A percentile compares a stretch with the other conserved stretches of the same genome.
Evolutionary conservation across 2,797 vertebrate genomes (phyloP).

Genomic region (Myoxocephalus aenaeus): DNA sequence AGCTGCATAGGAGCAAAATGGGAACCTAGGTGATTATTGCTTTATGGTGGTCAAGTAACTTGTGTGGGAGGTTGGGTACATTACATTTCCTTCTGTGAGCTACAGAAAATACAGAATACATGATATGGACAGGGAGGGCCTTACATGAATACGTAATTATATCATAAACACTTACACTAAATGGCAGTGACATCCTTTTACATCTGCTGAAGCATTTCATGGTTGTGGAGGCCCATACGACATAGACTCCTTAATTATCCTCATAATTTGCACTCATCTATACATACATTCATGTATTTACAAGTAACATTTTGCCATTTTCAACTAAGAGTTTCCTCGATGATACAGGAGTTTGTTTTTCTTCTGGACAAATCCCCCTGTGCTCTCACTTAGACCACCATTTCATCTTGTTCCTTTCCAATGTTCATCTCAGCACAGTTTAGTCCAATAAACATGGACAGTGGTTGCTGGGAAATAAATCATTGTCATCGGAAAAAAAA

Average conservation of each 20-base stretch:
- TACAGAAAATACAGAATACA: conserved; percentile 17
- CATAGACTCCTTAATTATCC: not conserved
- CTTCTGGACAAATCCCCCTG: conserved; percentile 53
- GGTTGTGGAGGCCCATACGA: not conserved
- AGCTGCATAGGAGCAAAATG: conserved; percentile 58
- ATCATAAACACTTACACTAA: conserved; percentile 19
- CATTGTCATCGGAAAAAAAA: conserved; percentile 53
- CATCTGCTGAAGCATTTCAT: not conserved
- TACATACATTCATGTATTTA: not conserved
- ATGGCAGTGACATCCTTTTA: not conserved
- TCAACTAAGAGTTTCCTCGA: conserved; percentile 12
- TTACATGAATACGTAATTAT: conserved; percentile 25
- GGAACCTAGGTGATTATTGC: conserved; percentile 75
- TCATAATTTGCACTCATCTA: not conserved
- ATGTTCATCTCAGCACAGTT: conserved; percentile 43
- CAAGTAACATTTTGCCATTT: conserved; percentile 23
- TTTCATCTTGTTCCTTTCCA: conserved; percentile 43
- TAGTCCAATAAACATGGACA: conserved; percentile 23
- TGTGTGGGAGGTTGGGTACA: conserved; percentile 34
- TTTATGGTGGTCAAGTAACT: conserved; percentile 69
- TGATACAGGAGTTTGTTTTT: conserved; percentile 12
- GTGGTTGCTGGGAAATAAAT: conserved; percentile 41
- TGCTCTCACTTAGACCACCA: conserved; percentile 39
- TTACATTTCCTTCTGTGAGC: conserved; percentile 46
- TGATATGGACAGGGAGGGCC: not conserved